These are phyloP conservation scores for Drosophila leontia DNA, from an alignment of 1,140 invertebrate genomes.

Conservation along the genomic window DNA sequence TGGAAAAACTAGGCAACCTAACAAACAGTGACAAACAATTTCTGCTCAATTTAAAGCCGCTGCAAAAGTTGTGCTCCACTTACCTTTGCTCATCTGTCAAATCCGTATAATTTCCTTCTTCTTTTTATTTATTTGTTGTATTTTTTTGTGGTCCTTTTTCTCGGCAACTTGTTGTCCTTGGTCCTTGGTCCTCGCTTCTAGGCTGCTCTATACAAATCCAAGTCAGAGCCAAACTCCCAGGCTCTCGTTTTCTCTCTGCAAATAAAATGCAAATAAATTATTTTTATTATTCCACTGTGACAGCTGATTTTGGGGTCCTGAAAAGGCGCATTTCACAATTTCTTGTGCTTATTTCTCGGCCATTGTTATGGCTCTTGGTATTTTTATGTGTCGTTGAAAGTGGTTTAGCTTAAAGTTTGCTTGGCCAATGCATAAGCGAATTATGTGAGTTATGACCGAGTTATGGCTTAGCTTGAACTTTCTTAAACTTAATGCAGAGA, in stretches of 20 bases:
- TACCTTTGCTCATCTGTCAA: constrained; percentile 73
- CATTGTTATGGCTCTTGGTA: constrained; percentile 24
- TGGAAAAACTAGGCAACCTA: constrained; percentile 39
- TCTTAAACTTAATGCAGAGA: constrained; percentile 5
- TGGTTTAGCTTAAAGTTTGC: constrained; percentile 46
- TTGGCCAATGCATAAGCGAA: constrained; percentile 26
- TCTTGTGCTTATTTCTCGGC: constrained; percentile 38
- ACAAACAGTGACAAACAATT: constrained; percentile 68
- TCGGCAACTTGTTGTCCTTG: constrained; percentile 65
- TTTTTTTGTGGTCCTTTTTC: constrained; percentile 24
- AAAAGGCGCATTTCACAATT: constrained; percentile 35
- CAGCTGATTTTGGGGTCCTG: constrained; percentile 65
- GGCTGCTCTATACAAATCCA: constrained; percentile 8
- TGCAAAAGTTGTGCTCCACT: constrained; percentile 30
- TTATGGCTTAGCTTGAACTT: constrained; percentile 16
- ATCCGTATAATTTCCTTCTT: constrained; percentile 68
- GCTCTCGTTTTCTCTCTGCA: constrained; percentile 26
- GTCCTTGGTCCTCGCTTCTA: constrained; percentile 5
- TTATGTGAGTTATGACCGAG: constrained; percentile 23
- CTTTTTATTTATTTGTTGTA: constrained; percentile 10
- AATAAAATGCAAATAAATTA: constrained; percentile 79
- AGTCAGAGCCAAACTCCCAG: constrained; percentile 35
- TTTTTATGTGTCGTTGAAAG: constrained; percentile 37
- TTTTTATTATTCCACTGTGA: constrained; percentile 77
- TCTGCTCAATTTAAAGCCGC: constrained; percentile 72